A percentile compares a stretch with the other conserved stretches of the same genome.
phyloP scores from a whole-genome alignment of 2,888 invertebrate genomes.

The Gerris lacustris region DNA sequence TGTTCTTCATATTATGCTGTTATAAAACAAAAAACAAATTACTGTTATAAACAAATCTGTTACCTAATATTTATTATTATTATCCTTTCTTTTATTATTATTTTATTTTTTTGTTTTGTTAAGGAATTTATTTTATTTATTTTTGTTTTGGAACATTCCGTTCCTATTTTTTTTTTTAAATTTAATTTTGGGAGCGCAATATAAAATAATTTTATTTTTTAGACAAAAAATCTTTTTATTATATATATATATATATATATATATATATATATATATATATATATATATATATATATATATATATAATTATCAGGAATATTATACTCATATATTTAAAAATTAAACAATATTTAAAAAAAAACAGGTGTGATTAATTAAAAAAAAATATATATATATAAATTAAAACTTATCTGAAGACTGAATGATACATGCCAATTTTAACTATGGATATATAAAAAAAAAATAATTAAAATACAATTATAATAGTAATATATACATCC shows the following conservation, averaged over 20 bases:
- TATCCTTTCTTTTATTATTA: too few species aligned
- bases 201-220: too few species aligned
- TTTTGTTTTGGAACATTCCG: too few species aligned
- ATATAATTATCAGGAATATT: too few species aligned
- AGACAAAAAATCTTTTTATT: too few species aligned
- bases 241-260: too few species aligned
- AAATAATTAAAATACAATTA: constrained; percentile 9
- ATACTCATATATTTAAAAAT: constrained; percentile 2
- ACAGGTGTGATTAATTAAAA: constrained; percentile 2
- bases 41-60: not conserved
- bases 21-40: not conserved
- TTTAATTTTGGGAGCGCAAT: too few species aligned
- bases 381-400: not conserved
- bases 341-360: not conserved
- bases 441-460: constrained; percentile 26
- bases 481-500: constrained; percentile 26
- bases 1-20: not conserved
- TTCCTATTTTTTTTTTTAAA: too few species aligned
- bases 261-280: too few species aligned
- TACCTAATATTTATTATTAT: not conserved
- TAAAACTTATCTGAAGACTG: constrained; percentile 27
- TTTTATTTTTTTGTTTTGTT: too few species aligned
- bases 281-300: too few species aligned
- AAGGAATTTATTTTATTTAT: too few species aligned
- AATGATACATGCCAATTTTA: constrained; percentile 31